These are phyloP conservation scores for Brachylomia viminalis DNA, from an alignment of 2,888 invertebrate species.

Conservation along the genomic window DNA sequence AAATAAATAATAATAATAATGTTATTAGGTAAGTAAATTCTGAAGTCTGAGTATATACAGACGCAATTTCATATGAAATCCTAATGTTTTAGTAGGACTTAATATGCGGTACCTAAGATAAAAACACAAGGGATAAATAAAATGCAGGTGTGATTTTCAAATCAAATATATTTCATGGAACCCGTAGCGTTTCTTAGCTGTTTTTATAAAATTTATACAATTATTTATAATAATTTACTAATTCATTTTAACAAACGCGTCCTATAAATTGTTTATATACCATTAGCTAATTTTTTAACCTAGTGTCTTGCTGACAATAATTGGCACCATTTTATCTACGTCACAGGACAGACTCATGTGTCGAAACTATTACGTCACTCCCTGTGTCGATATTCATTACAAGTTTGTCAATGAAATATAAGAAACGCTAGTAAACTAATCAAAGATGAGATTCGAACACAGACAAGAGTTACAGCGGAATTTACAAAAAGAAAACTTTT, in stretches of 20 bases:
- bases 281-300: slow-evolving; percentile 73
- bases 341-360: slow-evolving; percentile 56
- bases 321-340: slow-evolving; percentile 83
- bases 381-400: slow-evolving; percentile 64
- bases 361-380: slow-evolving; percentile 66
- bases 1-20: too few relatives aligned
- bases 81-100: neutral
- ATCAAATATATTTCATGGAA: slow-evolving; percentile 90
- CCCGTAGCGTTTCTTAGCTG: slow-evolving; percentile 91
- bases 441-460: slow-evolving; percentile 86
- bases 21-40: too few relatives aligned
- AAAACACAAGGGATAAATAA: slow-evolving; percentile 61
- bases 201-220: slow-evolving; percentile 88
- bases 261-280: slow-evolving; percentile 76
- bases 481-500: slow-evolving; percentile 72
- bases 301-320: slow-evolving; percentile 78
- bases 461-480: slow-evolving; percentile 81
- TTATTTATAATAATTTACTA: slow-evolving; percentile 76
- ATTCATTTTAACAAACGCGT: slow-evolving; percentile 82
- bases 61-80: neutral
- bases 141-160: slow-evolving; percentile 80
- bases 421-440: slow-evolving; percentile 84
- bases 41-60: neutral
- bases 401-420: slow-evolving; percentile 63
- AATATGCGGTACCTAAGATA: neutral